Conservation (phyloP, 2,797 vertebrate species). For the Linurgus olivaceus region DNA sequence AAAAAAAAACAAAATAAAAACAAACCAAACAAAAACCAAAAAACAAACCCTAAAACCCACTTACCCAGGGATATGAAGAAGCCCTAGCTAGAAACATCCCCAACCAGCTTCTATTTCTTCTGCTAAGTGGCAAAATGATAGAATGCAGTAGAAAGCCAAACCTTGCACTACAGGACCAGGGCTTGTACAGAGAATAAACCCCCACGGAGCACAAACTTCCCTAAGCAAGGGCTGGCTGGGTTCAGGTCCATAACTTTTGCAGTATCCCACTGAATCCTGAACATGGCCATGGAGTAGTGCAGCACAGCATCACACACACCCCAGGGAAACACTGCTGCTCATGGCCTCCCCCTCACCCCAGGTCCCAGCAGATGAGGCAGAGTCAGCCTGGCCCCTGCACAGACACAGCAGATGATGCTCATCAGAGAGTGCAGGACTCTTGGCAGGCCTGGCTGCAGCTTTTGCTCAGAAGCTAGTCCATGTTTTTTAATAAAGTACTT, state of each 20-base stretch:
- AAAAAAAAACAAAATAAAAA: not conserved
- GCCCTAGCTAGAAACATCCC: not conserved
- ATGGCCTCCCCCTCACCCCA: not conserved
- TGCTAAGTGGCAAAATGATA: not conserved
- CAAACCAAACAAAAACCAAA: not conserved
- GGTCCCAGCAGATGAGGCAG: not conserved
- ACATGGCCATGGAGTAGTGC: not conserved
- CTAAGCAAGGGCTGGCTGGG: accelerated
- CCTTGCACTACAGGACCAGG: not conserved
- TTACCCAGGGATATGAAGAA: not conserved
- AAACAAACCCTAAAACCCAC: not conserved
- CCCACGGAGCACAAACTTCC: not conserved
- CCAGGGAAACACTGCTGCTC: not conserved
- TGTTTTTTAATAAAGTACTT: not conserved
- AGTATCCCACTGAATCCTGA: accelerated
- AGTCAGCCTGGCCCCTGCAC: not conserved
- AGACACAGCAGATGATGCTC: not conserved
- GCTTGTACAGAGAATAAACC: not conserved
- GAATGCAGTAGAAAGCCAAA: not conserved
- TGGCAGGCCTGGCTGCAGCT: not conserved
- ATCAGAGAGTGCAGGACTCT: not conserved
- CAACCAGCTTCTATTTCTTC: not conserved
- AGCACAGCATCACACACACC: not conserved
- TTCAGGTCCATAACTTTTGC: not conserved
- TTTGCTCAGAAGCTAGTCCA: not conserved